Evolutionary conservation across 1,140 invertebrate genomes (phyloP).

Genomic region (Drosophila ogumai): DNA sequence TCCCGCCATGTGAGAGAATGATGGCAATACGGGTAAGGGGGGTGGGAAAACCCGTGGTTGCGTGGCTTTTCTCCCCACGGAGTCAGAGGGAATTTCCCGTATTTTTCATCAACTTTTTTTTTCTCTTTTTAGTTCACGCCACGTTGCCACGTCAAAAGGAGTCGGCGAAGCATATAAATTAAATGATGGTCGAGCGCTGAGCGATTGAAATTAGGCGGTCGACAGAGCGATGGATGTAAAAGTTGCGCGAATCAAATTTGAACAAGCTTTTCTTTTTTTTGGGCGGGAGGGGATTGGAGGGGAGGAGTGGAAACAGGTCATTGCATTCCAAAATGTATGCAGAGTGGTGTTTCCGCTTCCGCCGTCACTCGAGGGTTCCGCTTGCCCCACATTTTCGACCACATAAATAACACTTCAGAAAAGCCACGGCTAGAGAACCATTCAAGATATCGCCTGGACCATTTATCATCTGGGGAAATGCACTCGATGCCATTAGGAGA

Average conservation of each 20-base stretch:
- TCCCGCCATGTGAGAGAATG: slow-evolving; percentile 50
- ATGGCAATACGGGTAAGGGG: slow-evolving; percentile 10
- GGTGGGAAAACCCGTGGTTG: slow-evolving; percentile 36
- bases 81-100: slow-evolving; percentile 43
- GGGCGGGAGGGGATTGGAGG: no score
- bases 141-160: slow-evolving; percentile 62
- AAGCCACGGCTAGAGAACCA: slow-evolving; percentile 19
- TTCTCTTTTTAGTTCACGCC: slow-evolving; percentile 26
- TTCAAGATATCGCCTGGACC: slow-evolving; percentile 19
- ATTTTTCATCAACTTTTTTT: slow-evolving; percentile 29
- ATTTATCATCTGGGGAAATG: slow-evolving; percentile 62
- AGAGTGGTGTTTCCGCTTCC: slow-evolving; percentile 10
- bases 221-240: slow-evolving; percentile 25
- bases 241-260: slow-evolving; percentile 51
- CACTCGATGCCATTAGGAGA: slow-evolving; percentile 45
- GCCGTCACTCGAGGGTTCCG: not conserved
- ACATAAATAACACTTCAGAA: slow-evolving; percentile 52
- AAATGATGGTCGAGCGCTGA: slow-evolving; percentile 68
- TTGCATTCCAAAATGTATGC: slow-evolving; percentile 17
- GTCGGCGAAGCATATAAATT: slow-evolving; percentile 77
- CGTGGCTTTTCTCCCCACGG: slow-evolving; percentile 44
- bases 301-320: slow-evolving; percentile 36
- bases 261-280: slow-evolving; percentile 18
- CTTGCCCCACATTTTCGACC: slow-evolving; percentile 40
- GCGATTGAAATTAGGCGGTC: slow-evolving; percentile 71